Percentiles rank a stretch among this genome's conserved stretches.
These are phyloP conservation scores for Drosophila basisetae DNA, from an alignment of 2,888 invertebrate genomes.

Conservation along the genomic window DNA sequence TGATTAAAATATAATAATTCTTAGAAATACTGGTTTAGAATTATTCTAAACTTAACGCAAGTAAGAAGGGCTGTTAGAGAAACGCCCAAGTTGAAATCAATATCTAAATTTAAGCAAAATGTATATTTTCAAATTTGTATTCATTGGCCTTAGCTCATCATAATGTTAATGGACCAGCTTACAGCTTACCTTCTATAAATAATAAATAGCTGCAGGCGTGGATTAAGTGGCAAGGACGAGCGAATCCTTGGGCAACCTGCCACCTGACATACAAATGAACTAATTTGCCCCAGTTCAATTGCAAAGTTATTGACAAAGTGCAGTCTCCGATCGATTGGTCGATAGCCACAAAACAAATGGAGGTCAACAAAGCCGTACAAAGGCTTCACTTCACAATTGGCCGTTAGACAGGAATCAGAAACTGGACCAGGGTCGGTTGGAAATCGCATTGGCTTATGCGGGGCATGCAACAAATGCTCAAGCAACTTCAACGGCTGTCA, in stretches of 20 bases:
- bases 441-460: constrained; percentile 19
- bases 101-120: background rate
- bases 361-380: constrained; percentile 22
- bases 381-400: constrained; percentile 16
- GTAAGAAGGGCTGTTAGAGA: background rate
- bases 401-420: background rate
- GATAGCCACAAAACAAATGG: constrained; percentile 23
- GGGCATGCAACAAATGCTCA: constrained; percentile 20
- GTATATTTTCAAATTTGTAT: background rate
- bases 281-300: constrained; percentile 37
- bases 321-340: constrained; percentile 10
- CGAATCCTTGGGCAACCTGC: constrained; percentile 20
- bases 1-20: background rate
- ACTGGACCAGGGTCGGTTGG: background rate
- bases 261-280: constrained; percentile 44
- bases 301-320: constrained; percentile 5
- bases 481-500: constrained; percentile 12
- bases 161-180: background rate
- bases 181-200: background rate
- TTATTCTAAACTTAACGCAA: background rate
- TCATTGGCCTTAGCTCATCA: background rate
- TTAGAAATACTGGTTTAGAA: background rate
- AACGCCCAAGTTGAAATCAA: background rate
- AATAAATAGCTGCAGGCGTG: background rate
- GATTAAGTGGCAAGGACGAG: background rate